These are phyloP conservation scores for Germaria angustata DNA, from an alignment of 2,888 invertebrate genomes.

Conservation along the genomic window DNA sequence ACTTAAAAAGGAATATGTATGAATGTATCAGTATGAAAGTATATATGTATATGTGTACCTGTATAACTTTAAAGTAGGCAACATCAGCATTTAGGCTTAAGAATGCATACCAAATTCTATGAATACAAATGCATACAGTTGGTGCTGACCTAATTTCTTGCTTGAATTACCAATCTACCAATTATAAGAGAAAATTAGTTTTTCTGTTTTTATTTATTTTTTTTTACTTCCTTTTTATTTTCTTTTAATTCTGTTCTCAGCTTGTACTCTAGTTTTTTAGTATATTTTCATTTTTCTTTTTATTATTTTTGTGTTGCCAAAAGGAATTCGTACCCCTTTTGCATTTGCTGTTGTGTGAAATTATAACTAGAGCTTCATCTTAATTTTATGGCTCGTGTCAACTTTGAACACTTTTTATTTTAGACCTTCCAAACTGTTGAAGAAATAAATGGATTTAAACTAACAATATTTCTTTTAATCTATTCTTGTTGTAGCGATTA, in stretches of 20 bases:
- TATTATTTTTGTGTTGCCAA: conserved; percentile 16
- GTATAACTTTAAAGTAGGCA: conserved; percentile 25
- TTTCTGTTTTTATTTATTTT: conserved; percentile 42
- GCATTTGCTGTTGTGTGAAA: conserved; percentile 47
- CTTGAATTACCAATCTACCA: conserved; percentile 61
- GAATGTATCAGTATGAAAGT: neutral
- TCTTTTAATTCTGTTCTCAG: neutral
- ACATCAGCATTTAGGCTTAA: conserved; percentile 53
- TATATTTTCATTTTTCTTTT: neutral
- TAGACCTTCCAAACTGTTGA: neutral
- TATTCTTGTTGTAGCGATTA: neutral
- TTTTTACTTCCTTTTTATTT: conserved; percentile 28
- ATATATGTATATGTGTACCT: neutral
- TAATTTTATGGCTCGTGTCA: conserved; percentile 1
- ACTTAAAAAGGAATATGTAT: neutral
- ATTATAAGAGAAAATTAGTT: conserved; percentile 60
- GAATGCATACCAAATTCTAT: conserved; percentile 53
- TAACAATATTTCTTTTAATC: neutral
- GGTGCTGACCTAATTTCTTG: conserved; percentile 60
- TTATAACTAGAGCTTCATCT: conserved; percentile 19
- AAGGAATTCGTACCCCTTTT: conserved; percentile 31
- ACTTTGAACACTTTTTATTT: conserved; percentile 2
- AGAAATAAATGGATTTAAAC: neutral
- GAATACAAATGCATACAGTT: conserved; percentile 52
- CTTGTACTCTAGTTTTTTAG: conserved; percentile 3